phyloP scores from a whole-genome alignment of 2,113 vertebrate genomes.

The Hiodon tergisus region DNA sequence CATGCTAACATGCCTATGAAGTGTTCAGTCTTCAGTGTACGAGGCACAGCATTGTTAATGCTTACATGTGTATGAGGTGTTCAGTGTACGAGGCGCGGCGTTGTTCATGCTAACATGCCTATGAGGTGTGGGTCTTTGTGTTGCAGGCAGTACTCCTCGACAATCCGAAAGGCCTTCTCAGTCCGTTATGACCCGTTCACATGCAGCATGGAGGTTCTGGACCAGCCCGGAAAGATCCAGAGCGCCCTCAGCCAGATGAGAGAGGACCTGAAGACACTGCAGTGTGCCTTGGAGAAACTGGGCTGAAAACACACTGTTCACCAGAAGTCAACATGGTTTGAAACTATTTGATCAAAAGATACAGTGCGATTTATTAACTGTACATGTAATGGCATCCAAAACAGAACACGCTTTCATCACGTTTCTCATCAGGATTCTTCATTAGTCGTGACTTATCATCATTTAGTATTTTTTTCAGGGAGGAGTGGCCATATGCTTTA shows the following conservation, averaged over 20 bases:
- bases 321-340: background rate
- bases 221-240: slow-evolving; percentile 64
- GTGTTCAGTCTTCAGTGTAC: too few species aligned
- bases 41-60: too few species aligned
- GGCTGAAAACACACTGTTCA: slow-evolving; percentile 15
- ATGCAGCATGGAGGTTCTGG: slow-evolving; percentile 64
- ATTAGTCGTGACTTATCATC: too few species aligned
- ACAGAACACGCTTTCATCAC: too few species aligned
- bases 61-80: too few species aligned
- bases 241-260: slow-evolving; percentile 54
- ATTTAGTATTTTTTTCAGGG: too few species aligned
- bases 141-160: slow-evolving; percentile 61
- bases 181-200: slow-evolving; percentile 65
- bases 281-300: slow-evolving; percentile 64
- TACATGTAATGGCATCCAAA: too few species aligned
- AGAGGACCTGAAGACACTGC: slow-evolving; percentile 65
- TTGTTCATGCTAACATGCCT: background rate
- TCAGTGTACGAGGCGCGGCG: background rate
- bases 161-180: slow-evolving; percentile 66
- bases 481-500: too few species aligned
- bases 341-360: too few species aligned
- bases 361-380: too few species aligned
- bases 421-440: too few species aligned
- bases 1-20: too few species aligned
- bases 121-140: background rate